These are phyloP conservation scores for Sciaenops ocellatus DNA, from an alignment of 2,797 vertebrate genomes.

Conservation along the genomic window DNA sequence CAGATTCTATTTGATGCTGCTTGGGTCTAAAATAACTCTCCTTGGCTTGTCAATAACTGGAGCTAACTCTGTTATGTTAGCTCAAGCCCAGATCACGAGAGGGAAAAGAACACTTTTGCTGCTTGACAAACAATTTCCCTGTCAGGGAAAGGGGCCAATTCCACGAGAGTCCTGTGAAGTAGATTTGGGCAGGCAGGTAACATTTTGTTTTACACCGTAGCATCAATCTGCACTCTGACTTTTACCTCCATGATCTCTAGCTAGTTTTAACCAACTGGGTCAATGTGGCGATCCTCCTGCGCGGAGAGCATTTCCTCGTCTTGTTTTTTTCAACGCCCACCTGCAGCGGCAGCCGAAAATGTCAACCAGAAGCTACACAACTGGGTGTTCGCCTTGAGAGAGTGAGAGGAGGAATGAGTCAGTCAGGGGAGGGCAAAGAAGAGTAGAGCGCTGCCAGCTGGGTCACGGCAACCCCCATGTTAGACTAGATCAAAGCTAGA, in stretches of 20 bases:
- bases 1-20: conserved; percentile 84
- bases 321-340: conserved; percentile 61
- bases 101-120: conserved; percentile 61
- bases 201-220: conserved; percentile 24
- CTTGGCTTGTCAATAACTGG: conserved; percentile 79
- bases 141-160: conserved; percentile 42
- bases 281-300: conserved; percentile 16
- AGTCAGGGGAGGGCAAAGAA: conserved; percentile 52
- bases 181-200: conserved; percentile 47
- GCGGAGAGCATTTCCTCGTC: conserved; percentile 28
- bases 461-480: conserved; percentile 76
- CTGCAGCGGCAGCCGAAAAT: conserved; percentile 65
- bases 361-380: conserved; percentile 70
- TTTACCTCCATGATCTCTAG: conserved; percentile 28
- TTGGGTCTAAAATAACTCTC: conserved; percentile 80
- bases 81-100: conserved; percentile 62
- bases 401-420: conserved; percentile 61
- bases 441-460: conserved; percentile 70
- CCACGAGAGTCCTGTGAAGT: conserved; percentile 49
- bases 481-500: conserved; percentile 73
- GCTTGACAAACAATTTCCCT: conserved; percentile 68
- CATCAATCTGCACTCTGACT: conserved; percentile 31
- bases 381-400: conserved; percentile 40
- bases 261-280: conserved; percentile 31
- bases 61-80: conserved; percentile 77